Conservation (phyloP, 2,888 invertebrate genomes). For the Drosophila eohydei region DNA sequence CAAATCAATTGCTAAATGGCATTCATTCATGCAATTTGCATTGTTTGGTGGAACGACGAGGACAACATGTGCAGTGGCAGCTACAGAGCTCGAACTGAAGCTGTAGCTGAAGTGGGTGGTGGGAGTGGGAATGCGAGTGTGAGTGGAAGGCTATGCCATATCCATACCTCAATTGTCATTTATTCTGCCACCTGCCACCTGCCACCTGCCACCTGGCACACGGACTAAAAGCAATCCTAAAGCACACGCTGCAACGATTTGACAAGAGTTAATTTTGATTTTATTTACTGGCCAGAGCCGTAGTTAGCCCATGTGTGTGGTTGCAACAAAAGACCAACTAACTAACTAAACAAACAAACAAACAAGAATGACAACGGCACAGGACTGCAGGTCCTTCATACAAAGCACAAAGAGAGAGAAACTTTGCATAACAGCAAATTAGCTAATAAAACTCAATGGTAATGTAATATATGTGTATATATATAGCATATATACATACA, state of each 20-base stretch:
- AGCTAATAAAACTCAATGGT: not conserved
- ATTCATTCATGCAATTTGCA: constrained; percentile 80
- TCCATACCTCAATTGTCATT: not conserved
- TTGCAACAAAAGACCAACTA: constrained; percentile 13
- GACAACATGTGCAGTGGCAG: constrained; percentile 44
- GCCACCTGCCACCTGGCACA: constrained; percentile 8
- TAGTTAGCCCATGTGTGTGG: constrained; percentile 16
- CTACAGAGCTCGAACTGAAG: not conserved
- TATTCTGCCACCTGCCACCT: constrained; percentile 30
- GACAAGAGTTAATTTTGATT: constrained; percentile 53
- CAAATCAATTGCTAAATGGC: constrained; percentile 72
- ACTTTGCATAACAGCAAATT: constrained; percentile 3
- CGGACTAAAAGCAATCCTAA: constrained; percentile 22
- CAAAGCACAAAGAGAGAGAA: not conserved
- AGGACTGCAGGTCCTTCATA: not conserved
- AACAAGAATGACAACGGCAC: constrained; percentile 8
- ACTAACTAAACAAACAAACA: constrained; percentile 8
- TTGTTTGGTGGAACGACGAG: constrained; percentile 58
- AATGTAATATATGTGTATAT: not conserved
- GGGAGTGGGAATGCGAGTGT: not conserved
- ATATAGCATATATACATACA: not conserved
- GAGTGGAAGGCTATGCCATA: not conserved
- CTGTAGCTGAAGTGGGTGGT: not conserved
- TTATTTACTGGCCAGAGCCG: constrained; percentile 25
- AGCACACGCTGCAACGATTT: constrained; percentile 20